Percentiles rank a stretch among this genome's conserved stretches.
Evolutionary conservation across 2,888 invertebrate species (phyloP).

Genomic region (Tetheella fluctuosa): DNA sequence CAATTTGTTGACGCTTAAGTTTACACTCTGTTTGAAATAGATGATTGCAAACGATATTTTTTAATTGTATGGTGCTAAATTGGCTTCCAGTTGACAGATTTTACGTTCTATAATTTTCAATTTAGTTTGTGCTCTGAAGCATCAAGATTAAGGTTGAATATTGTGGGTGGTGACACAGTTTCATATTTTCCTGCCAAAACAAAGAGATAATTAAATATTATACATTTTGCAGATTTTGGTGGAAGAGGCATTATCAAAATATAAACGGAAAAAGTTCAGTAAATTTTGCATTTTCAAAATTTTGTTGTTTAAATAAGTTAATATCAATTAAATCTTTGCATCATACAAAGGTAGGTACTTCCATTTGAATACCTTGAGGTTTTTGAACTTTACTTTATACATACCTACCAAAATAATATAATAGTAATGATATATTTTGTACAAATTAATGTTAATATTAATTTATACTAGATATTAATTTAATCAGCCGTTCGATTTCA

Average conservation of each 20-base stretch:
- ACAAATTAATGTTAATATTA: too few species aligned
- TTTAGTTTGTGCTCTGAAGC: not conserved
- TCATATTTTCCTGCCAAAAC: not conserved
- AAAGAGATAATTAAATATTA: conserved; percentile 2
- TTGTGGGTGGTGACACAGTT: not conserved
- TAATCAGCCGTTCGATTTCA: too few species aligned
- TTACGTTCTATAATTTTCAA: not conserved
- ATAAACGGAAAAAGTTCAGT: not conserved
- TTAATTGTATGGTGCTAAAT: conserved; percentile 5
- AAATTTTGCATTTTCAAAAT: too few species aligned
- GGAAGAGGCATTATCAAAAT: conserved; percentile 7
- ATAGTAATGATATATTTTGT: too few species aligned
- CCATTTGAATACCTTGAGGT: too few species aligned
- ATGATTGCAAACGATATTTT: conserved; percentile 9
- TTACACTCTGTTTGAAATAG: conserved; percentile 32
- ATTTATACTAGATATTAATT: too few species aligned
- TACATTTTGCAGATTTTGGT: conserved; percentile 1
- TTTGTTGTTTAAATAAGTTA: too few species aligned
- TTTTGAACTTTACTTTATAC: too few species aligned
- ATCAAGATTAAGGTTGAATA: not conserved
- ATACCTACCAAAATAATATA: too few species aligned
- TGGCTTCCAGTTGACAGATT: conserved; percentile 6
- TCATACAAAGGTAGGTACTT: too few species aligned
- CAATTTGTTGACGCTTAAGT: conserved; percentile 30
- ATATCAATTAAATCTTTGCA: too few species aligned